These are phyloP conservation scores for Athalia rosae DNA, from an alignment of 2,888 invertebrate genomes.

Conservation along the genomic window DNA sequence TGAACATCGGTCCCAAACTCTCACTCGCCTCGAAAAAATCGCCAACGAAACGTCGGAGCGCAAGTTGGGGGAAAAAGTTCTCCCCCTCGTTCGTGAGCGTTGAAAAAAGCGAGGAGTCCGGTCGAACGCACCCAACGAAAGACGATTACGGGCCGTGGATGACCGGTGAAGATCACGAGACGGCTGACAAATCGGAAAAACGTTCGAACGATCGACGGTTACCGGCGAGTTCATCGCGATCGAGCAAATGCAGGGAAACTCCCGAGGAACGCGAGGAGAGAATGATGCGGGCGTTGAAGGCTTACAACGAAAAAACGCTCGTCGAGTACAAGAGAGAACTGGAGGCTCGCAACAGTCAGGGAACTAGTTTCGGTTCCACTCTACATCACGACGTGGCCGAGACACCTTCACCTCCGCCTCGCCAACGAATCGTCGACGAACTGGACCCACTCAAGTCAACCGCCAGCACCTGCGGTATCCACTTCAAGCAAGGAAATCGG, in stretches of 20 bases:
- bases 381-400: too few species aligned
- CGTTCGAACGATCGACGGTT: slow-evolving; percentile 2
- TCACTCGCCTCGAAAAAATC: too few species aligned
- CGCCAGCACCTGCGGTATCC: neutral
- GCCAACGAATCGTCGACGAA: neutral
- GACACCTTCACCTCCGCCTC: too few species aligned
- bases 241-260: slow-evolving; percentile 3
- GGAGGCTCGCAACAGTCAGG: slow-evolving; percentile 45
- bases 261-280: slow-evolving; percentile 50
- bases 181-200: neutral
- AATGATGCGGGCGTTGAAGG: slow-evolving; percentile 56
- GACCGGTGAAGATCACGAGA: too few species aligned
- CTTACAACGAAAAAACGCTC: slow-evolving; percentile 58
- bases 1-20: too few species aligned
- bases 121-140: neutral
- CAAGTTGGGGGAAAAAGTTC: neutral
- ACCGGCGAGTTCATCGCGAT: slow-evolving; percentile 17
- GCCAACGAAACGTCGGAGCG: too few species aligned
- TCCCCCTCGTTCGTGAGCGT: neutral
- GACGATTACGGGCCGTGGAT: too few species aligned
- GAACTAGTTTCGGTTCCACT: slow-evolving; percentile 9
- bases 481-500: neutral
- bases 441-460: neutral
- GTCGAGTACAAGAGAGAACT: slow-evolving; percentile 53
- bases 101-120: neutral